Conservation (phyloP, 2,113 vertebrate genomes). For the Rhabdomys dilectus region DNA sequence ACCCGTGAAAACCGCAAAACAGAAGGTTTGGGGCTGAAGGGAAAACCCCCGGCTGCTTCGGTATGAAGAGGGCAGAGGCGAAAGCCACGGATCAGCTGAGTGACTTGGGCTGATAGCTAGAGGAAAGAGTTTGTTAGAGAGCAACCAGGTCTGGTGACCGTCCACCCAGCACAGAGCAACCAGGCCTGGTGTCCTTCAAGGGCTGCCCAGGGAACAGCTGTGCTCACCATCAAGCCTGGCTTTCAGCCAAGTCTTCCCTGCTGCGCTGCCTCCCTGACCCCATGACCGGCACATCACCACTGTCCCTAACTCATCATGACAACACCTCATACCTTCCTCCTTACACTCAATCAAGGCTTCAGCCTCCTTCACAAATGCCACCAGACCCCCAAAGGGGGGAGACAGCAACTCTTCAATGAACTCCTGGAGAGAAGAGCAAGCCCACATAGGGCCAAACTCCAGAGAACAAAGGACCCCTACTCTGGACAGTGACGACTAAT, state of each 20-base stretch:
- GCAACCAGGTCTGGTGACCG: too few species aligned
- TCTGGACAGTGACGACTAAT: not conserved
- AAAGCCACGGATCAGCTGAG: constrained; percentile 93
- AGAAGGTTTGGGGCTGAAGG: too few species aligned
- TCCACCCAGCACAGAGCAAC: too few species aligned
- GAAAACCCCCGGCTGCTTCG: too few species aligned
- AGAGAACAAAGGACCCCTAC: not conserved
- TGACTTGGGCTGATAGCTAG: constrained; percentile 88
- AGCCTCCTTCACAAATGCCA: constrained; percentile 95
- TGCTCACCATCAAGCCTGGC: too few species aligned
- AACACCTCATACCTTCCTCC: constrained; percentile 86
- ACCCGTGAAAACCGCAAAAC: too few species aligned
- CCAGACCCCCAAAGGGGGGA: constrained; percentile 94
- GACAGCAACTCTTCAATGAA: constrained; percentile 96
- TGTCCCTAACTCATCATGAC: not conserved
- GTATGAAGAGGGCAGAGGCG: too few species aligned
- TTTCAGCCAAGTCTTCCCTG: too few species aligned
- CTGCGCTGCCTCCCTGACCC: too few species aligned
- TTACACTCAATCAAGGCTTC: constrained; percentile 94
- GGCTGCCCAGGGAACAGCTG: not conserved
- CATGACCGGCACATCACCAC: too few species aligned
- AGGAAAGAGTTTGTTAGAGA: not conserved
- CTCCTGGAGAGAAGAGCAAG: constrained; percentile 85
- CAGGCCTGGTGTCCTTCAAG: not conserved
- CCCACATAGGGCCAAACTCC: not conserved